Percentiles rank a stretch among this genome's conserved stretches.
These are phyloP conservation scores for Erebia epiphron DNA, from an alignment of 2,888 invertebrate species.

Conservation along the genomic window DNA sequence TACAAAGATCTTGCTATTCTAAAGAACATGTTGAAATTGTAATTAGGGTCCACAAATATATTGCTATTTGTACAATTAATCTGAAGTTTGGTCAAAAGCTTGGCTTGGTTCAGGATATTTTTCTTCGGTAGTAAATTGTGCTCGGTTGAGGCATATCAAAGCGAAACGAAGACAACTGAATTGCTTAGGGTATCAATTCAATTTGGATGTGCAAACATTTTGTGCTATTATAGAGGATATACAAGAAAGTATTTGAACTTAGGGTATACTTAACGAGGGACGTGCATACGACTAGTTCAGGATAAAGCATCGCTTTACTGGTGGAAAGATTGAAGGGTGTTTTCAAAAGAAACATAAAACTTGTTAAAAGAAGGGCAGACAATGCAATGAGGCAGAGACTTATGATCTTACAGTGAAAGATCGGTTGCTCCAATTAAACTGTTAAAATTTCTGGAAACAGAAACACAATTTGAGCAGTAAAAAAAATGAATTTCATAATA, in stretches of 20 bases:
- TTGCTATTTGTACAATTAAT: no score
- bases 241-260: no score
- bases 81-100: no score
- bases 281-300: no score
- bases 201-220: no score
- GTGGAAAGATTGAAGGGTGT: background rate
- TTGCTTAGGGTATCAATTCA: no score
- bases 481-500: background rate
- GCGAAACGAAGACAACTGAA: background rate
- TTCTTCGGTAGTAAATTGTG: background rate
- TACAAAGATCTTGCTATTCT: no score
- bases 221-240: no score
- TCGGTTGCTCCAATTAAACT: conserved; percentile 6
- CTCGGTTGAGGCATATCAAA: background rate
- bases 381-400: background rate
- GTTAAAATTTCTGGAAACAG: conserved; percentile 5
- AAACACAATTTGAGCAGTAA: background rate
- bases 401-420: background rate
- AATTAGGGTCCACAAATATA: no score
- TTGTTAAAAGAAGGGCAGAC: background rate
- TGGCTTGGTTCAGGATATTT: no score
- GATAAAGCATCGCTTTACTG: background rate
- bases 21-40: no score
- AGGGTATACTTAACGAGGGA: no score
- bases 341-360: background rate